Conservation (phyloP, 2,797 vertebrate genomes). For the Otolemur crassicaudatus region DNA sequence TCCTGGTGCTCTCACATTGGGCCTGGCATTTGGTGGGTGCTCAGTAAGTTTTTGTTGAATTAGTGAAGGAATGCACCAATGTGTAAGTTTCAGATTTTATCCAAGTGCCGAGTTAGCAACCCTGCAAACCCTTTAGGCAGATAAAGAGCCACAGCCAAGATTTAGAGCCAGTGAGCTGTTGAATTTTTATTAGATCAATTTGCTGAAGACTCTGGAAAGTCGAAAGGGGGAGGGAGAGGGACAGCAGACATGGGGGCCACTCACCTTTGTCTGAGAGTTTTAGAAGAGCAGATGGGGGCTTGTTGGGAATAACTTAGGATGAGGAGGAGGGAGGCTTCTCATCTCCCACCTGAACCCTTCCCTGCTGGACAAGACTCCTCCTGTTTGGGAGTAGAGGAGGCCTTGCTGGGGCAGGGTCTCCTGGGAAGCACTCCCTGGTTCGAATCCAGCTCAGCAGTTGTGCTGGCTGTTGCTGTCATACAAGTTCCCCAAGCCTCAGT, state of each 20-base stretch:
- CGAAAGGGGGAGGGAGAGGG: background rate
- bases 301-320: background rate
- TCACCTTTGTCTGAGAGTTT: constrained; percentile 13
- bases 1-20: background rate
- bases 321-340: background rate
- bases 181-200: constrained; percentile 65
- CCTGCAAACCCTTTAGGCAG: constrained; percentile 63
- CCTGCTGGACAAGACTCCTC: background rate
- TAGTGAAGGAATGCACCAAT: constrained; percentile 40
- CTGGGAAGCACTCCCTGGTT: background rate
- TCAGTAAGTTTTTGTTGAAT: constrained; percentile 46
- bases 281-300: background rate
- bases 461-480: background rate
- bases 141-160: constrained; percentile 55
- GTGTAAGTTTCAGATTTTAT: constrained; percentile 70
- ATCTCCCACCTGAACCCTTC: background rate
- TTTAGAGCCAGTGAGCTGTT: constrained; percentile 68
- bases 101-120: constrained; percentile 63
- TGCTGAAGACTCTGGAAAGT: constrained; percentile 61
- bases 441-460: background rate
- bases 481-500: background rate
- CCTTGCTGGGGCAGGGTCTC: background rate
- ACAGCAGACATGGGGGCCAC: background rate
- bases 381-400: background rate
- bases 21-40: constrained; percentile 3